Evolutionary conservation across 2,888 invertebrate species (phyloP), one percentile per base, ranked within the genome.

Genomic region (Cheiracanthium punctorium): DNA sequence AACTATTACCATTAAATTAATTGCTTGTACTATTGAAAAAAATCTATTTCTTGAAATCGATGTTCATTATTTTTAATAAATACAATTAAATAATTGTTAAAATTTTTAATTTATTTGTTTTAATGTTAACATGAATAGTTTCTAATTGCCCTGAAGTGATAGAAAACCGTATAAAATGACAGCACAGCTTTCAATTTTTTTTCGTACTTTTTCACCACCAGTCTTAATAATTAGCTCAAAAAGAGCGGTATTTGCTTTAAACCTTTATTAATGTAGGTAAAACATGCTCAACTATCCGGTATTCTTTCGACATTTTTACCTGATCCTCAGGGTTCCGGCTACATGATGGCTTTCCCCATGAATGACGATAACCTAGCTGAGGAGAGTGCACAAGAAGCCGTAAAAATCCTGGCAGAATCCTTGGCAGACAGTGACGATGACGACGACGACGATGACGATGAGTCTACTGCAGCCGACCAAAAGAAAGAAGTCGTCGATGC

Each of bases 261-360:
- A 74, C n/a, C 73, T 28, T 43, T 67, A 75, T 33, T 79, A 29
- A 52, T 79, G 65, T 65, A 77, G 77, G 67, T 82, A 69, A 82
- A 73, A 67, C 76, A 77, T 87, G 76, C 81, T 70, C 77, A 77
- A 72, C 80, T 75, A 71, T 88, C 88, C 82, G 74, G 75, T 73
- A 88, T 82, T 76, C 80, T 80, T 48, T 86, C 86, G 80, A 80
- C 75, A 72, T 88, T 88, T 88, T 75, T 77, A 30, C 74, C 81
- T 74, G 74, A 73, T 81, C 88, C 75, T 33, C 82, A 88, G 88
- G 88, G 82, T 12, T 82, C 88, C 75, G 74, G 82, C 41, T 88
- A 88, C 80, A 88, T 88, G 88, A 82, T 88, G 82, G 88, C 88
- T 28, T 88, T 88, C 41, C 88, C 88, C 17, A 80, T 88, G 82